Evolutionary conservation across 2,888 invertebrate species (phyloP).

Genomic region (Amaurobius ferox): DNA sequence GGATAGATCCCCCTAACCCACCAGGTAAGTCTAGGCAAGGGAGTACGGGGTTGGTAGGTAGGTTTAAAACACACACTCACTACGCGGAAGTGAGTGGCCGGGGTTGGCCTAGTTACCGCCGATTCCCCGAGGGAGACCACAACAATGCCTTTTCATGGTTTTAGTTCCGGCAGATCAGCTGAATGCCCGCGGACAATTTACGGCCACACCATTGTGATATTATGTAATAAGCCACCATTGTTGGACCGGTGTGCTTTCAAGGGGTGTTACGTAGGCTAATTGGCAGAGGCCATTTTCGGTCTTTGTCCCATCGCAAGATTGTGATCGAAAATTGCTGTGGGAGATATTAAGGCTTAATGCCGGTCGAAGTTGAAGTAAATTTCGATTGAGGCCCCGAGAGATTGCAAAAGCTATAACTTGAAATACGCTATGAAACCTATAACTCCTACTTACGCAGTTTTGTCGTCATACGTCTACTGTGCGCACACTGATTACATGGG

Average conservation of each 20-base stretch:
- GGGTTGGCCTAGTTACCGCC: slow-evolving; percentile 60
- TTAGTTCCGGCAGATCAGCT: slow-evolving; percentile 61
- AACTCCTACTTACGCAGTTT: too few species aligned
- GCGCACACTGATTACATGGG: too few species aligned
- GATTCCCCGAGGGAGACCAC: slow-evolving; percentile 20
- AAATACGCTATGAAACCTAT: too few species aligned
- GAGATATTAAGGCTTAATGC: too few species aligned
- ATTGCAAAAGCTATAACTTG: too few species aligned
- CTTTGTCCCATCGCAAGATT: background rate
- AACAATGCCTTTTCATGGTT: slow-evolving; percentile 57
- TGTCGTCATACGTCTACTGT: too few species aligned
- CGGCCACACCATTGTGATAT: slow-evolving; percentile 51
- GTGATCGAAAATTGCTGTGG: background rate
- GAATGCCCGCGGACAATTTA: slow-evolving; percentile 49
- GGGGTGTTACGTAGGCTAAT: background rate
- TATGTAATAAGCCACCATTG: slow-evolving; percentile 59
- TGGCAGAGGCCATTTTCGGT: background rate
- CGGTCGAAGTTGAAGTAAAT: too few species aligned
- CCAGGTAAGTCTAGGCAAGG: slow-evolving; percentile 20
- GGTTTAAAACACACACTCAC: slow-evolving; percentile 10
- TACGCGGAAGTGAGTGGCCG: slow-evolving; percentile 56
- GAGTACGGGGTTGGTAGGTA: slow-evolving; percentile 16
- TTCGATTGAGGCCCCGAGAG: too few species aligned
- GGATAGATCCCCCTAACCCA: slow-evolving; percentile 8
- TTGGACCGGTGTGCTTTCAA: background rate